Conservation (phyloP, 1,140 invertebrate genomes). For the Dryas iulia region DNA sequence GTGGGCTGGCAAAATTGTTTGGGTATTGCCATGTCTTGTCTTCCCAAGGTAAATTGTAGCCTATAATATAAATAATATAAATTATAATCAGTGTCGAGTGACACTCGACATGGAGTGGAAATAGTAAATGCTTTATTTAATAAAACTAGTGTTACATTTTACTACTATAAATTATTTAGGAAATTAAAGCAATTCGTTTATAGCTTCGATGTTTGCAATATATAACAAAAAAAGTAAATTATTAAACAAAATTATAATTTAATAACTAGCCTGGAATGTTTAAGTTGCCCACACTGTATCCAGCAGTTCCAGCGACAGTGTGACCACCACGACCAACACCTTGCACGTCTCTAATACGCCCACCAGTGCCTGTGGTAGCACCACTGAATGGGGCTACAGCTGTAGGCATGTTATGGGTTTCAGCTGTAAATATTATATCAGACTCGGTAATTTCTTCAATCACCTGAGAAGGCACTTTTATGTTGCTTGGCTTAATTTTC, state of each 20-base stretch:
- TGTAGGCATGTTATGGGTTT: conserved; percentile 99
- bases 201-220: no score
- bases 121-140: no score
- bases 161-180: no score
- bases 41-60: conserved; percentile 95
- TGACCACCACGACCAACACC: conserved; percentile 94
- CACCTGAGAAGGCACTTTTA: conserved; percentile 85
- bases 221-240: no score
- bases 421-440: conserved; percentile 98
- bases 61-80: conserved; percentile 41
- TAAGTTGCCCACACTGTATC: conserved; percentile 97
- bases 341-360: conserved; percentile 96
- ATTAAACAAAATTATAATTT: conserved; percentile 5
- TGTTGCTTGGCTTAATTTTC: conserved; percentile 82
- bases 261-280: conserved; percentile 88
- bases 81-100: no score
- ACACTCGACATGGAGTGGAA: no score
- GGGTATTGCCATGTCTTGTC: conserved; percentile 89
- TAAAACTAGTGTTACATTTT: no score
- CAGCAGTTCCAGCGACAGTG: conserved; percentile 97
- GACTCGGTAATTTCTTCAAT: conserved; percentile 81
- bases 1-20: conserved; percentile 92
- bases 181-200: no score
- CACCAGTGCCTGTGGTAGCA: conserved; percentile 97
- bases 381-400: conserved; percentile 96